Percentiles rank a stretch among this genome's conserved stretches.
phyloP scores from a whole-genome alignment of 2,113 vertebrate species.

The Bucco capensis region DNA sequence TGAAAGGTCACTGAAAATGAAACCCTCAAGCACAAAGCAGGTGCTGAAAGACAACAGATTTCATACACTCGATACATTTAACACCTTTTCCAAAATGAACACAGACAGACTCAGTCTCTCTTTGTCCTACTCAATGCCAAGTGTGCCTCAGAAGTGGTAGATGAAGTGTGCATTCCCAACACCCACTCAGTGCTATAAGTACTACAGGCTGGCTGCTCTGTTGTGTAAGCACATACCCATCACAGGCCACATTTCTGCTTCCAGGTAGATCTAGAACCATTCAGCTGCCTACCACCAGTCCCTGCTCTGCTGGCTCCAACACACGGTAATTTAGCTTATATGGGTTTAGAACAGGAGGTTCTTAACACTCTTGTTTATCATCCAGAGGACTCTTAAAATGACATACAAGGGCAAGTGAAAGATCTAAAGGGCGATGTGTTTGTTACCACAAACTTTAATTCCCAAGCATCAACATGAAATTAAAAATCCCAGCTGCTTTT shows the following conservation, averaged over 20 bases:
- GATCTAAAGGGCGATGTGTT: not conserved
- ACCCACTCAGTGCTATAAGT: not conserved
- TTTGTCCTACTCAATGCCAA: not conserved
- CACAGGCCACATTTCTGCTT: not conserved
- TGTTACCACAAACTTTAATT: not conserved
- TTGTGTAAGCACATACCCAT: not conserved
- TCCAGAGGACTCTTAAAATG: too few species aligned
- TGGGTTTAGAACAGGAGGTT: not conserved
- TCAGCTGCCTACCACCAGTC: not conserved
- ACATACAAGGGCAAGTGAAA: not conserved
- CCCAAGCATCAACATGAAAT: not conserved
- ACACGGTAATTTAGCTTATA: fast-evolving
- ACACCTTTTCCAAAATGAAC: not conserved
- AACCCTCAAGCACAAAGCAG: not conserved
- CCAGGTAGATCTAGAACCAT: not conserved
- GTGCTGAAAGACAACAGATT: not conserved
- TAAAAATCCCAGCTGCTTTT: not conserved
- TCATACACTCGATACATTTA: not conserved
- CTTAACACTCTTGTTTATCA: not conserved
- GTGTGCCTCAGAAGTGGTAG: not conserved
- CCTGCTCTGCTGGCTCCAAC: not conserved
- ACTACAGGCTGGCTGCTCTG: not conserved
- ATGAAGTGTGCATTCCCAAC: not conserved
- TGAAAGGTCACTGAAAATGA: not conserved
- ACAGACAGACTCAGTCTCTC: not conserved